Percentiles rank a stretch among this genome's conserved stretches.
These are phyloP conservation scores for Danionella dracula DNA, from an alignment of 2,797 vertebrate genomes.

Conservation along the genomic window DNA sequence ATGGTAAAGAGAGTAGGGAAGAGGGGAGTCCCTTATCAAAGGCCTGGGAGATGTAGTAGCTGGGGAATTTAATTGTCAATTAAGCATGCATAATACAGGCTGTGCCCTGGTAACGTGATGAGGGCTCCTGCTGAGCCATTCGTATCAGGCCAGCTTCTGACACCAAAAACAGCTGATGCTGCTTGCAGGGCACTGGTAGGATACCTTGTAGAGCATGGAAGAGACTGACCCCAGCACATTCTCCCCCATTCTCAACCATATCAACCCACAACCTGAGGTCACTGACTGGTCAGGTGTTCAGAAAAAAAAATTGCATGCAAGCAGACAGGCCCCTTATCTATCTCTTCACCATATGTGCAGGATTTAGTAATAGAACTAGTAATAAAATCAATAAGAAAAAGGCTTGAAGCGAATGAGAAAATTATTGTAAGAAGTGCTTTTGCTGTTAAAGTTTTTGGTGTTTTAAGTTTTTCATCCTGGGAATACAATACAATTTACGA, in stretches of 20 bases:
- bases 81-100: conserved; percentile 93
- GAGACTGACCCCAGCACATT: conserved; percentile 44
- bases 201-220: conserved; percentile 57
- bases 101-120: conserved; percentile 85
- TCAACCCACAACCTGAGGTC: conserved; percentile 75
- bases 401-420: too few species aligned
- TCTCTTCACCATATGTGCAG: conserved; percentile 56
- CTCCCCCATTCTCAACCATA: conserved; percentile 14
- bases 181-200: conserved; percentile 91
- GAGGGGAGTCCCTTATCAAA: conserved; percentile 84
- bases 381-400: too few species aligned
- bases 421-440: too few species aligned
- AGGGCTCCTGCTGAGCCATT: conserved; percentile 79
- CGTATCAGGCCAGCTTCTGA: conserved; percentile 78
- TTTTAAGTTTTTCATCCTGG: too few species aligned
- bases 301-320: conserved; percentile 54
- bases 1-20: conserved; percentile 75
- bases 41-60: conserved; percentile 78
- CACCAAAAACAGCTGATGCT: conserved; percentile 96
- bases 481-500: too few species aligned
- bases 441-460: too few species aligned
- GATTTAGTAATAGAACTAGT: conserved; percentile 60
- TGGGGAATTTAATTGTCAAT: conserved; percentile 95
- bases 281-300: conserved; percentile 80
- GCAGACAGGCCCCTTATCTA: conserved; percentile 54